Evolutionary conservation across 2,888 invertebrate genomes (phyloP), one percentile per base, ranked within the genome.

Genomic region (Leucophora obtusa): DNA sequence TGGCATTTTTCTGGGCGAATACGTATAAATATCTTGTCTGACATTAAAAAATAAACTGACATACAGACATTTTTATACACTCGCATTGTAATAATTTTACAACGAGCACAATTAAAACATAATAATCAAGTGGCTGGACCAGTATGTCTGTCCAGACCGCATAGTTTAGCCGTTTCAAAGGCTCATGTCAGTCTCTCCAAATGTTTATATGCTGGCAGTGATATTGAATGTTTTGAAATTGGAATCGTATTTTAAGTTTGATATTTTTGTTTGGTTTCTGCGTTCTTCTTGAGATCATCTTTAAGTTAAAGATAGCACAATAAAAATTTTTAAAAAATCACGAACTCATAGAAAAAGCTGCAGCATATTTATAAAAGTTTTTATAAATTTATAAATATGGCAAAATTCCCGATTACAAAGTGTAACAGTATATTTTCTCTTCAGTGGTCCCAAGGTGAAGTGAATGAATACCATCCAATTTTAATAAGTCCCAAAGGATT

Each of bases 61-160:
- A 11, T 38, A 28, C 28, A 6, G 6, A 28, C 28, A 38, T 38
- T 38, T 38, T 11, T 11, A 38, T 38, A 14, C 11, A 38, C 38
- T 38, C 14, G 38, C 11, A 38, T 9, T 38, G 38, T 38, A 38
- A 38, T 28, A 6, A 28, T 28, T 28, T 28, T 28, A 28, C 28
- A 11, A n/a, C 24, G 63, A 63, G 38, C 71, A 35, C 70, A 82
- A 79, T 83, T 83, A 79, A 83, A 83, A 80, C 71, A 76, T 71
- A 80, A 82, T 80, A 70, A 77, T 63, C 62, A 74, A 79, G 72
- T 70, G 79, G 47, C 43, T 75, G 78, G 59, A 72, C 70, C 53
- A 69, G 71, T 56, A 14, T 47, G 59, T 65, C 33, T 59, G 59
- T 66, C 62, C 50, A 6, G n/a, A 14, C 38, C 51, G 28, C 38